These are phyloP conservation scores for Eunapius fragilis DNA, from an alignment of 37 sponge, comb jelly and placozoan genomes.

Conservation along the genomic window DNA sequence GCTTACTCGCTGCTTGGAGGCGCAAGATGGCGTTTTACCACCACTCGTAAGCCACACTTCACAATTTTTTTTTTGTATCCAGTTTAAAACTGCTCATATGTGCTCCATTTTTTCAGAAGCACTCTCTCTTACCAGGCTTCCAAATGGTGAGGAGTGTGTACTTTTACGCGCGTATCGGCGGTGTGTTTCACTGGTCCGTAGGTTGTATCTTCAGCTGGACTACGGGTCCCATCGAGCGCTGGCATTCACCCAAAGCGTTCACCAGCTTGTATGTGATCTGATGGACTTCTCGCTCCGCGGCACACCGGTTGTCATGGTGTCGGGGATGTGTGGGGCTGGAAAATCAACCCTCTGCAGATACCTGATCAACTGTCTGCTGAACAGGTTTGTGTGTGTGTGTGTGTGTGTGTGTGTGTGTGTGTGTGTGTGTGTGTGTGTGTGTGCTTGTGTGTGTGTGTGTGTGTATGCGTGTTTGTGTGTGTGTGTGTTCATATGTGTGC, in stretches of 20 bases:
- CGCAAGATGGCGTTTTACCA: neutral
- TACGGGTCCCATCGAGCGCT: neutral
- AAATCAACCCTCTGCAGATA: conserved; percentile 69
- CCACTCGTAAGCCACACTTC: neutral
- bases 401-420: conserved; percentile 6
- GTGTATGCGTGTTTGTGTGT: neutral
- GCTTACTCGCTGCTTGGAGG: neutral
- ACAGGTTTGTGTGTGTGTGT: conserved; percentile 32
- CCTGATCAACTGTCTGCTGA: conserved; percentile 61
- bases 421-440: conserved; percentile 6
- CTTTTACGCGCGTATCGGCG: neutral
- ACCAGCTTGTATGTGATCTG: neutral
- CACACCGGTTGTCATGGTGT: conserved; percentile 55
- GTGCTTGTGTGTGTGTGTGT: neutral
- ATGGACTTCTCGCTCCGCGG: neutral
- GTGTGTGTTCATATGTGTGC: neutral
- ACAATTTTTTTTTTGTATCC: no score
- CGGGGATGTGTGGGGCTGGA: conserved; percentile 48
- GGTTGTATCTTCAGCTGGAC: neutral
- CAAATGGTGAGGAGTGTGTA: neutral
- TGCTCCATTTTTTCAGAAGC: neutral
- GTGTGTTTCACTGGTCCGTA: neutral
- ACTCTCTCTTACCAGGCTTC: conserved; percentile 22
- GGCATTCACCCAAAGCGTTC: neutral
- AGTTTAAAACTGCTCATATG: no score